Percentiles rank a stretch among this genome's conserved stretches.
Evolutionary conservation across 2,888 invertebrate species (phyloP).

Genomic region (Lampropteryx suffumata): DNA sequence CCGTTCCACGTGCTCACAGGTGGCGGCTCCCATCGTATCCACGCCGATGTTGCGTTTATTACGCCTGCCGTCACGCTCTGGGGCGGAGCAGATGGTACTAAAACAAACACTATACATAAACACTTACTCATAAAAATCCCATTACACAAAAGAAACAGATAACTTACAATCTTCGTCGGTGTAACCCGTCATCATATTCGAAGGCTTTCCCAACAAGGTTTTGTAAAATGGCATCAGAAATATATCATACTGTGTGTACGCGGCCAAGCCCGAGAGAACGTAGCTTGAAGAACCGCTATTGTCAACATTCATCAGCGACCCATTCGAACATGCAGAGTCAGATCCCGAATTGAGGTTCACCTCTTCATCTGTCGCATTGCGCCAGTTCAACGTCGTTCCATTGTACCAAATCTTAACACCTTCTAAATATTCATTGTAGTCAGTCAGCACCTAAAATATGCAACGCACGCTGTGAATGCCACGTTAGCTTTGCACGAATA

Average conservation of each 20-base stretch:
- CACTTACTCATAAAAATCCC: constrained; percentile 10
- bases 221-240: constrained; percentile 95
- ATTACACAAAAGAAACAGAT: constrained; percentile 2
- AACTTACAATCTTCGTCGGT: constrained; percentile 91
- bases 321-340: constrained; percentile 75
- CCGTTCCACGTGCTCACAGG: constrained; percentile 90
- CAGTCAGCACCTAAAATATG: constrained; percentile 71
- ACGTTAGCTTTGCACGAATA: constrained; percentile 17
- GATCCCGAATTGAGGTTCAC: constrained; percentile 55
- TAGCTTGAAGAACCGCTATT: constrained; percentile 88
- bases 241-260: constrained; percentile 95
- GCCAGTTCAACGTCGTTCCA: constrained; percentile 74
- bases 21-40: constrained; percentile 92
- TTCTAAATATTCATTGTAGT: constrained; percentile 84
- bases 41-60: constrained; percentile 91
- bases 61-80: constrained; percentile 90
- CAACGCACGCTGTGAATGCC: constrained; percentile 23
- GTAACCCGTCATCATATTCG: constrained; percentile 92
- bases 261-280: constrained; percentile 88
- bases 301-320: constrained; percentile 86
- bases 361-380: constrained; percentile 65
- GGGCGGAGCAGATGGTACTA: constrained; percentile 91
- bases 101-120: constrained; percentile 55
- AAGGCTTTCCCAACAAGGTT: constrained; percentile 94
- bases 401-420: constrained; percentile 87